Evolutionary conservation across 2,113 vertebrate species (phyloP).

Genomic region (Rhinoderma darwinii): DNA sequence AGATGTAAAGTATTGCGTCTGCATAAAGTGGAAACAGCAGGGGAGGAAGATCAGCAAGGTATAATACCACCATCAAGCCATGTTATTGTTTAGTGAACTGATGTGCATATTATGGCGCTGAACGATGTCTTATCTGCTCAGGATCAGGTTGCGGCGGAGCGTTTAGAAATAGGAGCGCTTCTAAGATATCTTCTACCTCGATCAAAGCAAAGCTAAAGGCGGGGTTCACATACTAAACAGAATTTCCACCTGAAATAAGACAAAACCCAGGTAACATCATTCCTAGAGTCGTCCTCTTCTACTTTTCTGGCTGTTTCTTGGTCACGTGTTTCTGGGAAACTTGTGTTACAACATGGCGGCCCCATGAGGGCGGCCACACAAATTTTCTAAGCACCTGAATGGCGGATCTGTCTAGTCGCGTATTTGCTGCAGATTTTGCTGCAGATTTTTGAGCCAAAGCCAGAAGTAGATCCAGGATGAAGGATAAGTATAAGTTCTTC

Average conservation of each 20-base stretch:
- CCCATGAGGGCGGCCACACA: not conserved
- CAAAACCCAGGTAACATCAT: too few relatives aligned
- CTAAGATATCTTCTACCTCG: not conserved
- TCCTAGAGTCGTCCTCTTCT: not conserved
- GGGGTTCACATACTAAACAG: not conserved
- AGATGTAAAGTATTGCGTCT: slow-evolving; percentile 17
- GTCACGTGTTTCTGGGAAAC: too few relatives aligned
- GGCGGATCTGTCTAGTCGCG: not conserved
- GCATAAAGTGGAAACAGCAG: slow-evolving; percentile 45
- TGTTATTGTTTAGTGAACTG: slow-evolving; percentile 34
- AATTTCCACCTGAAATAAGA: not conserved
- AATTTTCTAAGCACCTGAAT: not conserved
- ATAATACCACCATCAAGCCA: slow-evolving; percentile 42
- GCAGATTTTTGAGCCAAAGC: too few relatives aligned
- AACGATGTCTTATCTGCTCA: not conserved
- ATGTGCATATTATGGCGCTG: slow-evolving; percentile 38
- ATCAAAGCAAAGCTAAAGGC: not conserved
- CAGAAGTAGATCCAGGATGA: too few relatives aligned
- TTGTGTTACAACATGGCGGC: not conserved
- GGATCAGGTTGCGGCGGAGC: not conserved
- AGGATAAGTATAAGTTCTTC: too few relatives aligned
- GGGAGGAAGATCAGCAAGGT: slow-evolving; percentile 34
- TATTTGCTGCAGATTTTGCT: too few relatives aligned
- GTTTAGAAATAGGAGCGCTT: not conserved
- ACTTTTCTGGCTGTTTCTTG: not conserved